A percentile compares a stretch with the other conserved stretches of the same genome.
phyloP scores from a whole-genome alignment of 2,113 vertebrate genomes.

The Numida meleagris region DNA sequence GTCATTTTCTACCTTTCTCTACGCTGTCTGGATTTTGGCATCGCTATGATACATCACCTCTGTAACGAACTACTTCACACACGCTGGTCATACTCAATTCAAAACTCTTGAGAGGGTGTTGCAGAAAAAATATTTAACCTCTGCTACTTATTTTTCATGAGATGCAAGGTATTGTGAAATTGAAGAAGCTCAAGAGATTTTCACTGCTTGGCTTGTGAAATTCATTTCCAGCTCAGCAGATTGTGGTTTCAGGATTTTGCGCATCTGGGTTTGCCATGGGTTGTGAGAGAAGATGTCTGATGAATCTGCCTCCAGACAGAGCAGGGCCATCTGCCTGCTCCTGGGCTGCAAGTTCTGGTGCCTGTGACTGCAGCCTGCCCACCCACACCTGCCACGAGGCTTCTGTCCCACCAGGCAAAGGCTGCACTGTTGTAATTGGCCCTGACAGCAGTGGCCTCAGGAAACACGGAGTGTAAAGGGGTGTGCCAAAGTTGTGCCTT shows the following conservation, averaged over 20 bases:
- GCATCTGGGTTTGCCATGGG: conserved; percentile 15
- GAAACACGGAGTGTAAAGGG: neutral
- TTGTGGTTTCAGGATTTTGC: neutral
- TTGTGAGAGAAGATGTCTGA: neutral
- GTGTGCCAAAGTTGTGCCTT: neutral
- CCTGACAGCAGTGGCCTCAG: neutral
- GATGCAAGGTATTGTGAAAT: conserved; percentile 32
- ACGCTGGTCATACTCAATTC: neutral
- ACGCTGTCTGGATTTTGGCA: neutral
- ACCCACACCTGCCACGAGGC: neutral
- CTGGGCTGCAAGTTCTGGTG: neutral
- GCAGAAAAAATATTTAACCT: neutral
- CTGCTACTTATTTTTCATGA: neutral
- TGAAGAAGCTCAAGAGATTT: neutral
- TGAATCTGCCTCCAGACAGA: neutral
- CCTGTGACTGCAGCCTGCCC: neutral
- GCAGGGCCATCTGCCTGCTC: neutral
- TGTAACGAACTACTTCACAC: neutral
- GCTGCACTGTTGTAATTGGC: neutral
- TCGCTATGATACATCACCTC: neutral
- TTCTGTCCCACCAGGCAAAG: neutral
- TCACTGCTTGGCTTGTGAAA: conserved; percentile 33
- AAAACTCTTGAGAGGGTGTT: neutral
- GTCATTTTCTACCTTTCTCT: neutral
- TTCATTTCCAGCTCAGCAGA: conserved; percentile 20